Base-by-base conservation (phyloP, 2,797 vertebrate species). In the Sternotherus odoratus region DNA sequence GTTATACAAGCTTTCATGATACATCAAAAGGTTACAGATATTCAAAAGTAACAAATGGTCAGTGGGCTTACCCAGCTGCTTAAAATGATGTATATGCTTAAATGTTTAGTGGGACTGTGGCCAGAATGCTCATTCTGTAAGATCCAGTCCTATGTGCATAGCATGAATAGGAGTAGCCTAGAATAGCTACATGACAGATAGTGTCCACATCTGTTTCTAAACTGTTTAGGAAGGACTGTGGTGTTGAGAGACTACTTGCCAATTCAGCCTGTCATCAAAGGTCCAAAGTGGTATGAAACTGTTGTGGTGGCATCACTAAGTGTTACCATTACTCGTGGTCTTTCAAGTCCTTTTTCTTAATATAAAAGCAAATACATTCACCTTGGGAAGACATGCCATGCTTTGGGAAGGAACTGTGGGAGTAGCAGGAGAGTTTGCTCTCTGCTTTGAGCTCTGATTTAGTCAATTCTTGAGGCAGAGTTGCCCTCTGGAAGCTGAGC, bases 1-100 rank as follows among this genome's bases (percentile, higher is more conserved):
- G 33, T 94, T 92, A 85, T 57, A 82, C 46, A 87, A 8, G 19
- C 5, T 90, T 94, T 72, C 77, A 56, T 82, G 50, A 66, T 53
- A 72, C 1, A 51, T 66, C 36, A 48, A 77, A 2, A 1, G 1
- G 33, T 48, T 92, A 10, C 12, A 23, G 21, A 28, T 13, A 91
- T 82, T 57, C n/a, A 60, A 54, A 36, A 82, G 21, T 12, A 90
- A 72, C 33, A 75, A 90, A 6, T 49, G 28, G 12, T 57, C 39
- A 12, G 3, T 39, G 79, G 17, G 79, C 81, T 86, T 77, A 86
- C 39, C 77, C 72, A 75, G 36, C 15, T 50, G 13, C 12, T 33
- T 86, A 11, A 63, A 84, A 21, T 1, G 1, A 4, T 63, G 77
- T 72, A 36, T n/a, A 78, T 83, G 36, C 8, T 21, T 77, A 80